phyloP scores from a whole-genome alignment of 1,140 invertebrate genomes.

The Physella acuta region DNA sequence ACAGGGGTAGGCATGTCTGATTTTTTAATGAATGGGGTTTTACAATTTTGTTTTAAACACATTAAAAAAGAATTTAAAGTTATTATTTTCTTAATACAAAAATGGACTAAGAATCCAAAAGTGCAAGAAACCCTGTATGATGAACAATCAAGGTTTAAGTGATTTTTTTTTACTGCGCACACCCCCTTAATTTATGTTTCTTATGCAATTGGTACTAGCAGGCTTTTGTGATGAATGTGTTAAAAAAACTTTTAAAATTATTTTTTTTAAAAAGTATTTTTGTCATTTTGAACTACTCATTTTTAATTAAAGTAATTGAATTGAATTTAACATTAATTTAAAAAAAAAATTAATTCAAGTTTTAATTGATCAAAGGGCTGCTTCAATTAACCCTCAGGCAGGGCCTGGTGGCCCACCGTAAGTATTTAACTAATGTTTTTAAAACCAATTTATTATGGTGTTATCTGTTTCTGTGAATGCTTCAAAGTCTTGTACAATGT shows the following conservation, averaged over 20 bases:
- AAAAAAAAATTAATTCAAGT: background rate
- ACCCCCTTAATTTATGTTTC: no score
- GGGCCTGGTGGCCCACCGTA: conserved; percentile 17
- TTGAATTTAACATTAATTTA: background rate
- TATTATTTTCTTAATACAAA: no score
- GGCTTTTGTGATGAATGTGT: background rate
- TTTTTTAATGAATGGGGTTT: no score
- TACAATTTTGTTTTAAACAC: no score
- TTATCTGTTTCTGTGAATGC: background rate
- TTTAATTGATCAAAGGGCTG: conserved; percentile 5
- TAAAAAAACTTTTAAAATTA: background rate
- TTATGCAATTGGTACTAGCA: no score
- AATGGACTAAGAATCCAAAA: no score
- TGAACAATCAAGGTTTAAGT: no score
- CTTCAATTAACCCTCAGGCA: background rate
- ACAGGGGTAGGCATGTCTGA: no score
- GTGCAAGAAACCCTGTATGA: no score
- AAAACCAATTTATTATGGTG: background rate
- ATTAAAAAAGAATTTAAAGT: no score
- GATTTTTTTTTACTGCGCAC: no score
- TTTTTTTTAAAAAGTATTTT: background rate
- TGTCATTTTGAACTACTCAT: background rate
- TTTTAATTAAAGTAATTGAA: background rate
- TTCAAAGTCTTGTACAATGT: background rate
- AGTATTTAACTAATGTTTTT: conserved; percentile 3